Conservation (phyloP, 2,888 invertebrate species). For the Octodonta nipae region DNA sequence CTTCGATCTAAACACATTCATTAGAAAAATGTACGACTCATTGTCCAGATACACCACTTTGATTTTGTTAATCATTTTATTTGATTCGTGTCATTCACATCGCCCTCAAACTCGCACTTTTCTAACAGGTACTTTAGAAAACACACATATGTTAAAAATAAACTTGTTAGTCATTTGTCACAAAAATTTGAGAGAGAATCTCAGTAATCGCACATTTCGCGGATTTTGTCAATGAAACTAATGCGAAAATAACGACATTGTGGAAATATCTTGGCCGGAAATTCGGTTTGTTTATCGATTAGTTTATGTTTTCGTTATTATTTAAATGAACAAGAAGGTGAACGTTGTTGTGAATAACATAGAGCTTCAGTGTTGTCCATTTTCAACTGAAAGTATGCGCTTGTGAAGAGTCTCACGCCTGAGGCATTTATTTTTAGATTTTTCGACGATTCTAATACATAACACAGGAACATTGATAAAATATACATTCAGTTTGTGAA, state of each 20-base stretch:
- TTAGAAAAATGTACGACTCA: conserved; percentile 7
- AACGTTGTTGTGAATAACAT: conserved; percentile 14
- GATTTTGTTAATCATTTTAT: conserved; percentile 10
- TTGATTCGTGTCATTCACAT: not conserved
- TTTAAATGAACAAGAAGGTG: too few species aligned
- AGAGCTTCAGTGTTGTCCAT: conserved; percentile 25
- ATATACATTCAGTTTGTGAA: too few species aligned
- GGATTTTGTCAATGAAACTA: too few species aligned
- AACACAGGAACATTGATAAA: conserved; percentile 10
- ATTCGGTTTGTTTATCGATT: too few species aligned
- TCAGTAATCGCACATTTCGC: too few species aligned
- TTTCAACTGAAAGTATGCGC: conserved; percentile 28
- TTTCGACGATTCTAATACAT: conserved; percentile 19
- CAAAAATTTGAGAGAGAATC: too few species aligned
- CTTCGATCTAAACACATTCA: conserved; percentile 7
- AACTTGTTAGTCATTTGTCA: too few species aligned
- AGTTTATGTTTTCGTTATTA: too few species aligned
- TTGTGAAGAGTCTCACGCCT: conserved; percentile 24
- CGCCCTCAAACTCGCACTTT: not conserved
- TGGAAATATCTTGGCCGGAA: too few species aligned
- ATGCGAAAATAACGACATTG: too few species aligned
- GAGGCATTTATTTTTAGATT: conserved; percentile 33
- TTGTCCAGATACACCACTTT: conserved; percentile 7
- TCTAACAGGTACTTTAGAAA: too few species aligned
- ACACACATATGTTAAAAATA: too few species aligned